phyloP scores from a whole-genome alignment of 2,113 vertebrate genomes.

The Anhinga rufa region DNA sequence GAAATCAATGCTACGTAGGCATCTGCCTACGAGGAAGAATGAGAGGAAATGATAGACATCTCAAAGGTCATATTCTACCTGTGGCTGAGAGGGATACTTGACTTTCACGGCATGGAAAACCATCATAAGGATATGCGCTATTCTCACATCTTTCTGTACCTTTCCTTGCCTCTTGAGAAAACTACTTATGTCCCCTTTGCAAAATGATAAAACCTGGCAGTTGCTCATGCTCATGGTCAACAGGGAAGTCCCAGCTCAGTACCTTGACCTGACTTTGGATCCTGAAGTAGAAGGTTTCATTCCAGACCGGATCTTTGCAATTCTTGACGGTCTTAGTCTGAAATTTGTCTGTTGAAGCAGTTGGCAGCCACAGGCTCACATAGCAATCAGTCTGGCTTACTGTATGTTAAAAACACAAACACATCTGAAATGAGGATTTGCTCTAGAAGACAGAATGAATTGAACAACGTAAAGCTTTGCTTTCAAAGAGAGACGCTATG shows the following conservation, averaged over 20 bases:
- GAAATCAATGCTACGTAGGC: not conserved
- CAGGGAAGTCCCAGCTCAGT: not conserved
- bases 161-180: not conserved
- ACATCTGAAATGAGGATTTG: not conserved
- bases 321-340: constrained; percentile 76
- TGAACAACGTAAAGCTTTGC: not conserved
- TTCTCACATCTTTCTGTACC: not conserved
- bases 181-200: not conserved
- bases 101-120: not conserved
- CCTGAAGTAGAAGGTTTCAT: constrained; percentile 82
- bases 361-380: constrained; percentile 79
- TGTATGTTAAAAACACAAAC: constrained; percentile 11
- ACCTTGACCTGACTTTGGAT: constrained; percentile 82
- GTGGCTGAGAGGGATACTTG: not conserved
- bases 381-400: constrained; percentile 82
- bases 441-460: not conserved
- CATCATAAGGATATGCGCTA: not conserved
- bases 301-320: constrained; percentile 79
- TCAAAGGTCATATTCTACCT: not conserved
- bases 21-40: not conserved
- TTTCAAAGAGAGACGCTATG: not conserved
- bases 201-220: not conserved
- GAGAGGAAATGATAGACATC: not conserved
- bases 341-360: constrained; percentile 63
- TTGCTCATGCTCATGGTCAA: not conserved